Conservation (phyloP, 2,797 vertebrate genomes). For the Cirrhinus mrigala region DNA sequence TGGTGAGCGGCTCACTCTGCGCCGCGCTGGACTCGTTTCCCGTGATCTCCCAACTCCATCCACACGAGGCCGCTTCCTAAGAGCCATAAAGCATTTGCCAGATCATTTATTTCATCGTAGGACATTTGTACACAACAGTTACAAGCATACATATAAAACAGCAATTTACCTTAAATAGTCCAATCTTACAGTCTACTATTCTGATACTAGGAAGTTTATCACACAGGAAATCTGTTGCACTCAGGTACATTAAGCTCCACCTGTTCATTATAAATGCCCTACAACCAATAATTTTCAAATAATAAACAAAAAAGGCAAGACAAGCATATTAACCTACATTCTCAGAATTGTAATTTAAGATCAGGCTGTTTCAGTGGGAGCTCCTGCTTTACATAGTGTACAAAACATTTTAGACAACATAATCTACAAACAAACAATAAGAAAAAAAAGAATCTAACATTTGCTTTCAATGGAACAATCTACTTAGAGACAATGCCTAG, state of each 20-base stretch:
- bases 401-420: neutral
- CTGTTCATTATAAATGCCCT: neutral
- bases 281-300: neutral
- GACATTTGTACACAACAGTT: neutral
- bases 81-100: neutral
- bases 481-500: no score
- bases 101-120: neutral
- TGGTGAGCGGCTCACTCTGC: slow-evolving; percentile 90
- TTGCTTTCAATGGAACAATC: no score
- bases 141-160: neutral
- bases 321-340: neutral
- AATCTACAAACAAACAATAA: no score
- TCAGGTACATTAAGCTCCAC: neutral
- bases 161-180: neutral
- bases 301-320: neutral
- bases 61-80: slow-evolving; percentile 86
- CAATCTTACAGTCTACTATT: neutral
- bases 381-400: neutral
- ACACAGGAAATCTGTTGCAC: neutral
- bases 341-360: neutral
- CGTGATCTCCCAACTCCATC: slow-evolving; percentile 85
- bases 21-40: slow-evolving; percentile 86
- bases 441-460: no score
- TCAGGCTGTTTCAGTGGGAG: neutral
- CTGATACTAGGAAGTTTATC: neutral